Evolutionary conservation across 2,113 vertebrate species (phyloP).

Genomic region (Bos indicus): DNA sequence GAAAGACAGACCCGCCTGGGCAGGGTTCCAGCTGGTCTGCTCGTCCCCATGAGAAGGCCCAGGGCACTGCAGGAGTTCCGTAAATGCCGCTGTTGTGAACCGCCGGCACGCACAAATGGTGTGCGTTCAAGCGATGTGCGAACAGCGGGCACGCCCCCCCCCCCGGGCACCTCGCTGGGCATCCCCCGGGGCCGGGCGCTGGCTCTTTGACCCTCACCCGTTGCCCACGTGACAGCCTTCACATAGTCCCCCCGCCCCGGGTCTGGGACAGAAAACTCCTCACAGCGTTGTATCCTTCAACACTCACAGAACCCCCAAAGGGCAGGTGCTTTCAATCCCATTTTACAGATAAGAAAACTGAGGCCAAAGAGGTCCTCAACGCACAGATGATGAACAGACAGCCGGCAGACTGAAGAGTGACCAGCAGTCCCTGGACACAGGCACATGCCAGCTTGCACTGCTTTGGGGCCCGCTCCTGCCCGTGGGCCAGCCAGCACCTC

Average conservation of each 20-base stretch:
- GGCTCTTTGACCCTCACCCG: rapidly evolving
- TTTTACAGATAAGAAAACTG: neutral
- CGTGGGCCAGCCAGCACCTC: neutral
- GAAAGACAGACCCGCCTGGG: neutral
- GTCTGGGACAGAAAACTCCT: neutral
- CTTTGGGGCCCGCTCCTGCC: neutral
- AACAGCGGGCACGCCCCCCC: rapidly evolving
- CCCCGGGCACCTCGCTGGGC: neutral
- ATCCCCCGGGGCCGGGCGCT: rapidly evolving
- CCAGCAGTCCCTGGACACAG: rapidly evolving
- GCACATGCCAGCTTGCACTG: rapidly evolving
- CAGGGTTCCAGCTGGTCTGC: neutral
- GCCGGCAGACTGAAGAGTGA: rapidly evolving
- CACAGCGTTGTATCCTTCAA: neutral
- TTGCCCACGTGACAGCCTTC: rapidly evolving
- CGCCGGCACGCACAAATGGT: rapidly evolving
- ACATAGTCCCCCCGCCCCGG: rapidly evolving
- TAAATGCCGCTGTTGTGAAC: rapidly evolving
- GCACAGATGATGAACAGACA: rapidly evolving
- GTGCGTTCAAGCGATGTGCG: rapidly evolving
- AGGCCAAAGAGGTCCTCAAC: neutral
- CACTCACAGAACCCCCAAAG: rapidly evolving
- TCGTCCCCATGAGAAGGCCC: rapidly evolving
- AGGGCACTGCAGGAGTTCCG: rapidly evolving
- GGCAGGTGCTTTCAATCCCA: neutral